Evolutionary conservation across 2,797 vertebrate species (phyloP).

Genomic region (Epinephelus malabaricus): DNA sequence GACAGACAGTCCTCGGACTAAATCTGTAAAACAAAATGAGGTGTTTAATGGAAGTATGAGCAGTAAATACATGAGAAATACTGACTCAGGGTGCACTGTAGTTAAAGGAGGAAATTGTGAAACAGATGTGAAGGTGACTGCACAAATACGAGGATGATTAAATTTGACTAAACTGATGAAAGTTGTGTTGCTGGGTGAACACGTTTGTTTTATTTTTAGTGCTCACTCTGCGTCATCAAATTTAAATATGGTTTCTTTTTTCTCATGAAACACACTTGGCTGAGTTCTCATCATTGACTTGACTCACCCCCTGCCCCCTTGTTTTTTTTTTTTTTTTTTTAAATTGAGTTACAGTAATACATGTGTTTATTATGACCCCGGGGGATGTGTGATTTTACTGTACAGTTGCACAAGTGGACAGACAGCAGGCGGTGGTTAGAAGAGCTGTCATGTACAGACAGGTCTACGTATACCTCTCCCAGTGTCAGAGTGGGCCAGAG

Average conservation of each 20-base stretch:
- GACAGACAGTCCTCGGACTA: neutral
- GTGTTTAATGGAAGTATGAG: neutral
- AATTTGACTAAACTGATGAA: neutral
- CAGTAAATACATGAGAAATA: neutral
- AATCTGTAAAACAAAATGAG: neutral
- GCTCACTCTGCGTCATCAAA: conserved; percentile 26
- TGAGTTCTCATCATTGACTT: conserved; percentile 43
- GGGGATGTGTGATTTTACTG: conserved; percentile 32
- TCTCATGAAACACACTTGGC: conserved; percentile 17
- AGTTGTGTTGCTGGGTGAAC: neutral
- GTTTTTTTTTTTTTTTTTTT: neutral
- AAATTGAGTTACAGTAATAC: conserved; percentile 54
- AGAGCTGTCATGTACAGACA: conserved; percentile 52
- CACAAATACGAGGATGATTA: neutral
- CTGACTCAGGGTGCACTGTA: neutral
- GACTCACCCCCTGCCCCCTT: conserved; percentile 39
- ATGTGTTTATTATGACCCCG: conserved; percentile 16
- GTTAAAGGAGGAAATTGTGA: neutral
- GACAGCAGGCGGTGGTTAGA: neutral
- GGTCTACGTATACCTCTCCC: conserved; percentile 35
- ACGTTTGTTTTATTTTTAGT: neutral
- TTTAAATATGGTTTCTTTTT: conserved; percentile 48
- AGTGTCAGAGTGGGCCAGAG: conserved; percentile 52
- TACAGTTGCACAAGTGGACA: conserved; percentile 26
- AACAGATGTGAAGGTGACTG: neutral